Evolutionary conservation across 1,140 invertebrate genomes (phyloP).

Genomic region (Bursaphelenchus mucronatus): DNA sequence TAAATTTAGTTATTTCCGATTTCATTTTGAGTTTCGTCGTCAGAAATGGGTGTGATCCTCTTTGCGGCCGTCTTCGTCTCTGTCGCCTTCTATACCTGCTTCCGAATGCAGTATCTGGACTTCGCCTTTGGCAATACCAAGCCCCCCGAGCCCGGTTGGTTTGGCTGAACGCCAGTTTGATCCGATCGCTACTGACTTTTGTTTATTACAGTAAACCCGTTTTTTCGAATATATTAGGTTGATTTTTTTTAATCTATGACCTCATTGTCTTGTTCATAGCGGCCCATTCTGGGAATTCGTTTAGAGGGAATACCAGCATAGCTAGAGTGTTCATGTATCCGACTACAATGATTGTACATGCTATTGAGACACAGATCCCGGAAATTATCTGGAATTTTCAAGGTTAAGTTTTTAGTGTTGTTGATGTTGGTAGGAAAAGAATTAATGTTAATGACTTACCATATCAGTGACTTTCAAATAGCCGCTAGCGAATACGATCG

Average conservation of each 20-base stretch:
- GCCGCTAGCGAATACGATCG: constrained; percentile 73
- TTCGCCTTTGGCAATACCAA: too few species aligned
- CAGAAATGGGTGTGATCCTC: too few species aligned
- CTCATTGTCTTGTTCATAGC: background rate
- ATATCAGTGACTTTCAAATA: constrained; percentile 62
- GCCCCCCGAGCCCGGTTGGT: too few species aligned
- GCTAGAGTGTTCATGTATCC: constrained; percentile 41
- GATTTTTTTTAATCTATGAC: background rate
- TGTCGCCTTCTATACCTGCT: too few species aligned
- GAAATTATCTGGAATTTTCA: constrained; percentile 46
- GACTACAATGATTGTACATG: constrained; percentile 31
- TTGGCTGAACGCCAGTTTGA: too few species aligned
- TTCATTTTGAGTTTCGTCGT: too few species aligned
- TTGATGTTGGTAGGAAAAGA: background rate
- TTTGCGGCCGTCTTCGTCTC: too few species aligned
- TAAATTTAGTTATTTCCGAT: too few species aligned
- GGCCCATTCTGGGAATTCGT: constrained; percentile 38
- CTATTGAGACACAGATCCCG: constrained; percentile 35
- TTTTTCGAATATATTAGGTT: too few species aligned
- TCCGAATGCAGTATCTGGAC: too few species aligned
- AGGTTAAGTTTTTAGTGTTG: constrained; percentile 6
- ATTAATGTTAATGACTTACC: constrained; percentile 14
- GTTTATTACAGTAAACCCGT: too few species aligned
- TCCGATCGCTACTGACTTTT: too few species aligned
- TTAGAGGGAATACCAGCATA: constrained; percentile 36